Evolutionary conservation across 2,797 vertebrate genomes (phyloP), one percentile per base, ranked within the genome.

Genomic region (Sebastes cheni): DNA sequence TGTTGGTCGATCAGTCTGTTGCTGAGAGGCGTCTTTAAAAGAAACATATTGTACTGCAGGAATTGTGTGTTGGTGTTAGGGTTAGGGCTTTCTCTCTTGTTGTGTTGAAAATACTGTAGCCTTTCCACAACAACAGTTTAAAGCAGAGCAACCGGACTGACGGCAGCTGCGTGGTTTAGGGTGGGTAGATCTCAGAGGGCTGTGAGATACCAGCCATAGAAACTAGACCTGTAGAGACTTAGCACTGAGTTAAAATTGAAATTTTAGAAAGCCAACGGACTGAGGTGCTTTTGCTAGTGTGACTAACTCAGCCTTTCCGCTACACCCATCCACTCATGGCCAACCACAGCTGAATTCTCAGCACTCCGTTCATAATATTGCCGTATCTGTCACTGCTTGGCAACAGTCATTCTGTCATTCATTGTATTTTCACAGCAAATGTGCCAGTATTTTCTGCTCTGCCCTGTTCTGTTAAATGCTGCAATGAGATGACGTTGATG

Each of bases 1-100:
- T 90, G 75, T 79, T 52, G 36, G 62, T 71, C 25, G 22, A 2
- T 59, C 29, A 34, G 23, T 18, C 16, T 61, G 23, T 30, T 58
- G 27, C 82, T 70, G 12, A 69, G 64, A 59, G 64, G 11, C 5
- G 16, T 59, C 50, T 60, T 55, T 4, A 34, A 75, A 66, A 55
- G 23, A 36, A n/a, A 67, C 59, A 50, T 18, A 18, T 46, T 68
- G 23, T 4, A 7, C 14, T 34, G 66, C 29, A 39, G 56, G 3
- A 77, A 32, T 65, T 22, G 55, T 30, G 6, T 62, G 54, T 70
- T 25, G 68, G 22, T 42, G 32, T 39, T 36, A 20, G 32, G 30
- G 14, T 25, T 65, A 25, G 14, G 22, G 22, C 34, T 46, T 66
- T 66, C 64, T 66, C 22, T 5, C 22, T 65, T 8, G 2, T 67